Conservation (phyloP, 1,140 invertebrate genomes). For the Agrypnia vestita region DNA sequence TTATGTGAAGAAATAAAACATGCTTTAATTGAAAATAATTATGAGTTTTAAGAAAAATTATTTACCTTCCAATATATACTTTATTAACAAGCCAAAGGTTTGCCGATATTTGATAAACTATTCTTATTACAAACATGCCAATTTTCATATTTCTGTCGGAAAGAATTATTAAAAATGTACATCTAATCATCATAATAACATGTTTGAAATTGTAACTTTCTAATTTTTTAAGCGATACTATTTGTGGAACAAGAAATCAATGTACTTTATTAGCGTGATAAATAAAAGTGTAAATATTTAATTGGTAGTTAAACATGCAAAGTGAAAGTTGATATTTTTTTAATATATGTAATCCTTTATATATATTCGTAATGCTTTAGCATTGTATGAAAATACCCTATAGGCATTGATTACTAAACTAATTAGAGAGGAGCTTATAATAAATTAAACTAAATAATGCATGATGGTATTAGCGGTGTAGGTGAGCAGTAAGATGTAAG, state of each 20-base stretch:
- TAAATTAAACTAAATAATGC: slow-evolving; percentile 16
- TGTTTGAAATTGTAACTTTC: neutral
- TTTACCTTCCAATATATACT: no score
- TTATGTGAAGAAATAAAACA: no score
- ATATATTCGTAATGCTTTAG: neutral
- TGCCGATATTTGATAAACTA: no score
- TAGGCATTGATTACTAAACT: slow-evolving; percentile 13
- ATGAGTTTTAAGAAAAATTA: no score
- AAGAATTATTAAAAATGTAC: neutral
- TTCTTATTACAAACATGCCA: neutral
- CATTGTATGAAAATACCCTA: slow-evolving; percentile 6
- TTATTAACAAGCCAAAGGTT: no score
- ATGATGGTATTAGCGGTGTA: slow-evolving; percentile 31
- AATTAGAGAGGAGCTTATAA: neutral
- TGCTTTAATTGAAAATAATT: no score
- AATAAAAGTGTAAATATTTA: neutral
- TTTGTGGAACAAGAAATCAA: slow-evolving; percentile 18
- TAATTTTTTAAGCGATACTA: slow-evolving; percentile 1
- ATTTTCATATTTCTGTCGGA: neutral
- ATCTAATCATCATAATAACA: neutral
- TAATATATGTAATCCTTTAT: neutral
- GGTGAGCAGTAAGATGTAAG: slow-evolving; percentile 35
- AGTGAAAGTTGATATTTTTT: slow-evolving; percentile 5
- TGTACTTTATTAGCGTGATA: slow-evolving; percentile 11
- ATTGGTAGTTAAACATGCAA: slow-evolving; percentile 1